Percentiles rank a stretch among this genome's conserved stretches.
These are phyloP conservation scores for Scarus forsteni DNA, from an alignment of 2,797 vertebrate species.

Conservation along the genomic window DNA sequence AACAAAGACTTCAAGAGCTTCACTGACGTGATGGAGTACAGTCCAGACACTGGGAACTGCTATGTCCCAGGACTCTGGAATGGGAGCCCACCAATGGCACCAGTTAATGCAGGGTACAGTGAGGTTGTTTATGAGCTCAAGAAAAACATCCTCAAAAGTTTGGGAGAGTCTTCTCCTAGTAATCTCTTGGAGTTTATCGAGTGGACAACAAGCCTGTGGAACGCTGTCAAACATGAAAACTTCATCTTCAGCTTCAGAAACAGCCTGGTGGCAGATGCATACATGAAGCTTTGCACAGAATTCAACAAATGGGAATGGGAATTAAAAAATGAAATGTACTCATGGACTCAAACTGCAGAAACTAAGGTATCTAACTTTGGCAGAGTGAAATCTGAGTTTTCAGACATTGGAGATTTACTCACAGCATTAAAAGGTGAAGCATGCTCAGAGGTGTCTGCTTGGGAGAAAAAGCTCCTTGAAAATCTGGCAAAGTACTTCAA, in stretches of 20 bases:
- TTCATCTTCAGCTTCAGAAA: slow-evolving; percentile 85
- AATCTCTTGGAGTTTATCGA: slow-evolving; percentile 74
- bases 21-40: slow-evolving; percentile 79
- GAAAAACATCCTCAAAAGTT: slow-evolving; percentile 75
- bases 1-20: slow-evolving; percentile 69
- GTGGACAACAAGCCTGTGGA: slow-evolving; percentile 83
- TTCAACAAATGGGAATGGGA: slow-evolving; percentile 77
- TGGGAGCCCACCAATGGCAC: slow-evolving; percentile 87
- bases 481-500: slow-evolving; percentile 70
- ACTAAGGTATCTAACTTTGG: slow-evolving; percentile 63
- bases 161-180: slow-evolving; percentile 60
- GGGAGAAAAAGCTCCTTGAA: slow-evolving; percentile 54
- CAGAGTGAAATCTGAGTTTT: background rate
- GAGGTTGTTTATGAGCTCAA: slow-evolving; percentile 84
- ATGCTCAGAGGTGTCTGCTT: slow-evolving; percentile 22
- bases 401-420: slow-evolving; percentile 26
- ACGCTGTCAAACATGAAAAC: slow-evolving; percentile 77
- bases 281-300: slow-evolving; percentile 67
- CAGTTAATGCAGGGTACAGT: slow-evolving; percentile 85
- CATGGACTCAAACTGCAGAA: slow-evolving; percentile 60
- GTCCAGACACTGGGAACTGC: slow-evolving; percentile 80
- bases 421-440: slow-evolving; percentile 43
- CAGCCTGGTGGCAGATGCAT: slow-evolving; percentile 77
- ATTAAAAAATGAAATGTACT: slow-evolving; percentile 68
- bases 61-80: slow-evolving; percentile 88